A percentile compares a stretch with the other conserved stretches of the same genome.
phyloP scores from a whole-genome alignment of 2,888 invertebrate species.

The Bombylius major region DNA sequence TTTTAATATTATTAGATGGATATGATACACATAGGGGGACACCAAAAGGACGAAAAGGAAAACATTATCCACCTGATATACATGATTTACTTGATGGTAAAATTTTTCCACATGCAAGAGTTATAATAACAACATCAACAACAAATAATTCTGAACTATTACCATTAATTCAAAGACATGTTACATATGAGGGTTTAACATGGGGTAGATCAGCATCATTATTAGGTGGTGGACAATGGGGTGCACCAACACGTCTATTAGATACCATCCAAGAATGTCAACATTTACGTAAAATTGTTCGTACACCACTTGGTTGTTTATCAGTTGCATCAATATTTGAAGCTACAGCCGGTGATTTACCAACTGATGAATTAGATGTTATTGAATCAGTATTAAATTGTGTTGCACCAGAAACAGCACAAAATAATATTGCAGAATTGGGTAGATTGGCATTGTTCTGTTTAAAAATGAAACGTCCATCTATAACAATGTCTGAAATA shows the following conservation, averaged over 20 bases:
- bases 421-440: conserved; percentile 37
- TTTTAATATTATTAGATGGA: conserved; percentile 42
- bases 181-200: conserved; percentile 39
- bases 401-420: conserved; percentile 24
- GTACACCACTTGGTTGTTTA: conserved; percentile 42
- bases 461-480: conserved; percentile 38
- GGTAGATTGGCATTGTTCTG: conserved; percentile 40
- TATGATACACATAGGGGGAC: conserved; percentile 33
- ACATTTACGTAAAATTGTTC: conserved; percentile 35
- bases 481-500: conserved; percentile 40
- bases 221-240: conserved; percentile 39
- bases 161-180: conserved; percentile 38
- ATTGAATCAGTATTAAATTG: conserved; percentile 32
- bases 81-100: conserved; percentile 41
- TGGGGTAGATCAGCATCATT: conserved; percentile 39
- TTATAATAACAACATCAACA: conserved; percentile 40
- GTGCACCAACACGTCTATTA: conserved; percentile 35
- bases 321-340: conserved; percentile 42
- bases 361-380: conserved; percentile 29
- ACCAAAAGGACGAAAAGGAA: conserved; percentile 27
- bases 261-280: conserved; percentile 36
- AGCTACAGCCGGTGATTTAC: conserved; percentile 33
- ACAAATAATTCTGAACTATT: conserved; percentile 30
- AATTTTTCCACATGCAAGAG: conserved; percentile 41
- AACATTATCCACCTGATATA: conserved; percentile 37